Conservation (phyloP, 2,797 vertebrate genomes). For the Enteromius radiatus region DNA sequence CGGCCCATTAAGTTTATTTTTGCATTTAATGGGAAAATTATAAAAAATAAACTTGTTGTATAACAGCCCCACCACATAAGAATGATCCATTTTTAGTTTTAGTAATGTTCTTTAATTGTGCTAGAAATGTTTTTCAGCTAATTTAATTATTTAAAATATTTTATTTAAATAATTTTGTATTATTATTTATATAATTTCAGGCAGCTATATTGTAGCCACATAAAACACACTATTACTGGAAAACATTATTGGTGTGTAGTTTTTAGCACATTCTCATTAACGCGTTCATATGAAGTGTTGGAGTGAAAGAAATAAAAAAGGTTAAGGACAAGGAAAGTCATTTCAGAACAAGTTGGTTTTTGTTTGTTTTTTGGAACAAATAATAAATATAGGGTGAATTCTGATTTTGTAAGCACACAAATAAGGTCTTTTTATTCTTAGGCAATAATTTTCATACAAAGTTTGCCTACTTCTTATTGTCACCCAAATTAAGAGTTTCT, state of each 20-base stretch:
- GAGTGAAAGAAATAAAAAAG: background rate
- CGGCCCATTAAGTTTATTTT: too few species aligned
- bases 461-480: constrained; percentile 33
- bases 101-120: too few species aligned
- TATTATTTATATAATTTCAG: too few species aligned
- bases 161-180: too few species aligned
- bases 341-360: background rate
- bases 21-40: too few species aligned
- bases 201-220: background rate
- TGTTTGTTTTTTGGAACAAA: background rate
- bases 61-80: too few species aligned
- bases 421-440: background rate
- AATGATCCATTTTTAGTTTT: too few species aligned
- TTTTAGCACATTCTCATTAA: background rate
- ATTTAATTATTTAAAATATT: too few species aligned
- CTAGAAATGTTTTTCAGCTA: too few species aligned
- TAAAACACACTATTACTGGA: background rate
- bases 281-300: background rate
- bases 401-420: too few species aligned
- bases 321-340: background rate
- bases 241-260: background rate
- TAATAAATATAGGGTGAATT: background rate
- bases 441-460: constrained; percentile 16
- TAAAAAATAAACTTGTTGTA: too few species aligned
- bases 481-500: constrained; percentile 40